phyloP scores from a whole-genome alignment of 2,888 invertebrate genomes.

The Lissonota sp. region DNA sequence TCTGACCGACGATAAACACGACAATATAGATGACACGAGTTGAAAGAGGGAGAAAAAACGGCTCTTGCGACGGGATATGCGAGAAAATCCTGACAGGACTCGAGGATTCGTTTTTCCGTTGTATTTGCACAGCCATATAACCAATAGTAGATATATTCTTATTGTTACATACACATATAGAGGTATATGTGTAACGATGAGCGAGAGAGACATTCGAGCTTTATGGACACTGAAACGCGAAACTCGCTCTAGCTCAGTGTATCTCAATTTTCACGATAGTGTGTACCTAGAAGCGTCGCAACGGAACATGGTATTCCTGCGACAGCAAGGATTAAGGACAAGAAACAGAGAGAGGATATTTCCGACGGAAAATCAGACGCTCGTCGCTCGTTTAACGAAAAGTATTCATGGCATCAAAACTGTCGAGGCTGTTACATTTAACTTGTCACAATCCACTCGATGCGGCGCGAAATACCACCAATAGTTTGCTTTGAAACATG shows the following conservation, averaged over 20 bases:
- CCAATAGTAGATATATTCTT: constrained; percentile 39
- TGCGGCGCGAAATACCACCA: neutral
- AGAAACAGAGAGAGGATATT: constrained; percentile 2
- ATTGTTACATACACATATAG: constrained; percentile 54
- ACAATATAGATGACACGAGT: constrained; percentile 12
- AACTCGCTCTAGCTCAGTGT: constrained; percentile 49
- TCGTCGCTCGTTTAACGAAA: neutral
- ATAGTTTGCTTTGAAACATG: constrained; percentile 71
- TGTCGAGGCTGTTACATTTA: neutral
- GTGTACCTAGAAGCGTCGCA: constrained; percentile 1
- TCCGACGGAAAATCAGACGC: neutral
- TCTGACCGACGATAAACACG: constrained; percentile 33
- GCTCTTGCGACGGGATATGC: constrained; percentile 68
- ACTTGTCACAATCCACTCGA: neutral
- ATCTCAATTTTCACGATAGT: constrained; percentile 16
- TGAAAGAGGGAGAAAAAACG: constrained; percentile 30
- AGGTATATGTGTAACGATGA: constrained; percentile 6
- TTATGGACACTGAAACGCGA: constrained; percentile 72
- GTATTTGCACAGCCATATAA: constrained; percentile 73
- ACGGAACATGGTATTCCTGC: constrained; percentile 30
- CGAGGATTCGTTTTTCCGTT: constrained; percentile 60
- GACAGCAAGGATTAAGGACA: constrained; percentile 40
- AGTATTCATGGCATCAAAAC: constrained; percentile 6
- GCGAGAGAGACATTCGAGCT: constrained; percentile 61
- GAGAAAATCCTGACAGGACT: constrained; percentile 67